Evolutionary conservation across 1,140 invertebrate genomes (phyloP).

Genomic region (Coelopa frigida): DNA sequence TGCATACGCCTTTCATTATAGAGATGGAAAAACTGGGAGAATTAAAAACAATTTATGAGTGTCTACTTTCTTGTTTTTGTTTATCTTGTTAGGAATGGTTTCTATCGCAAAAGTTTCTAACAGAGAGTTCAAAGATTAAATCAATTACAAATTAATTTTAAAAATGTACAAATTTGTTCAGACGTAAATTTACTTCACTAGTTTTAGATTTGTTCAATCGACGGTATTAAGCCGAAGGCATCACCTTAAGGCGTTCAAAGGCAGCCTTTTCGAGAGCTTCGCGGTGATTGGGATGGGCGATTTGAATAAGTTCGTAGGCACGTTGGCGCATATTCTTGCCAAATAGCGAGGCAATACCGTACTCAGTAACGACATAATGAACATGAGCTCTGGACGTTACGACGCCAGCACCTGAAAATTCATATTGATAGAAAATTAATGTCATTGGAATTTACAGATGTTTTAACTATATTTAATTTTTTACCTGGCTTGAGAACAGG

Average conservation of each 20-base stretch:
- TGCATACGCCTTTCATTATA: too few species aligned
- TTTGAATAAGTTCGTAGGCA: constrained; percentile 80
- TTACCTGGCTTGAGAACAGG: constrained; percentile 75
- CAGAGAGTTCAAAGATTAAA: too few species aligned
- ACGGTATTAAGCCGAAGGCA: too few species aligned
- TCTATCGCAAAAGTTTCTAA: too few species aligned
- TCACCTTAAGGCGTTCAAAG: constrained; percentile 79
- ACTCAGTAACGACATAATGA: constrained; percentile 89
- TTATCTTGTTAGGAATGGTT: too few species aligned
- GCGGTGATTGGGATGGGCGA: constrained; percentile 85
- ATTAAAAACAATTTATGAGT: too few species aligned
- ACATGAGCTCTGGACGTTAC: constrained; percentile 88
- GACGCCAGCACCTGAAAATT: constrained; percentile 74
- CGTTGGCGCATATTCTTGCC: constrained; percentile 83
- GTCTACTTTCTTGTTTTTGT: too few species aligned
- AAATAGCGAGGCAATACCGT: constrained; percentile 85
- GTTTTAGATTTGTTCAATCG: too few species aligned
- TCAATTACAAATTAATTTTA: too few species aligned
- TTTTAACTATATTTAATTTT: constrained; percentile 1
- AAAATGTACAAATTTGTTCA: too few species aligned
- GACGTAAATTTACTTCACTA: too few species aligned
- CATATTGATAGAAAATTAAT: not conserved
- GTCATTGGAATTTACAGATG: not conserved
- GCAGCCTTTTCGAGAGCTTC: constrained; percentile 80
- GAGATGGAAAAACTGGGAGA: too few species aligned